Conservation (phyloP, 2,888 invertebrate genomes). For the Tachina lurida region DNA sequence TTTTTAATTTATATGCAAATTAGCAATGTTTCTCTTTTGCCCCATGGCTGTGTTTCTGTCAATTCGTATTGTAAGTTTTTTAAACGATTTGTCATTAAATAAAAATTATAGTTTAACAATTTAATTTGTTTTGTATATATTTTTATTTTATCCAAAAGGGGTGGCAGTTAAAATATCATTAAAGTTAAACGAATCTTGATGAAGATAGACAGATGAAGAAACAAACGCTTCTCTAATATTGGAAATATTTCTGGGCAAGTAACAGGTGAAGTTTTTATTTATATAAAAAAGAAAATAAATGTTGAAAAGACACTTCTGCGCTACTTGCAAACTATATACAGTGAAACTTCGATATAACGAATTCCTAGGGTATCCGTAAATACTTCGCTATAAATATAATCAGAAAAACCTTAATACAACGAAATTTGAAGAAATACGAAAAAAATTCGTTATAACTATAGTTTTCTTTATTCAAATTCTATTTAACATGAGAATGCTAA, state of each 20-base stretch:
- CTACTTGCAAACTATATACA: not conserved
- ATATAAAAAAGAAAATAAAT: not conserved
- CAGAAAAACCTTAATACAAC: too few relatives aligned
- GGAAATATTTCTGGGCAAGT: not conserved
- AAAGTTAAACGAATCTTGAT: conserved; percentile 1
- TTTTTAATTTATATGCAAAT: conserved; percentile 71
- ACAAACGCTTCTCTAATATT: not conserved
- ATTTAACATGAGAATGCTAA: too few relatives aligned
- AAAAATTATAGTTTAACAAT: conserved; percentile 50
- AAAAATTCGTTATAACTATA: too few relatives aligned
- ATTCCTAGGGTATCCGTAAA: too few relatives aligned
- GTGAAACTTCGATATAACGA: too few relatives aligned
- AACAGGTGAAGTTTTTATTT: not conserved
- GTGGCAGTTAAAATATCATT: conserved; percentile 35
- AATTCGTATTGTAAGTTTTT: conserved; percentile 19
- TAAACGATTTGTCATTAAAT: conserved; percentile 62
- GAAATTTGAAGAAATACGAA: too few relatives aligned
- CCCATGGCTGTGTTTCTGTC: conserved; percentile 5
- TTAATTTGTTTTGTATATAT: not conserved
- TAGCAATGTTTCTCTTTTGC: conserved; percentile 31
- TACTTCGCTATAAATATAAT: too few relatives aligned
- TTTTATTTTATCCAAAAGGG: conserved; percentile 32
- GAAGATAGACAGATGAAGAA: not conserved
- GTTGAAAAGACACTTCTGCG: not conserved
- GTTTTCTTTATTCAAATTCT: too few relatives aligned